Percentiles rank a stretch among this genome's conserved stretches.
These are phyloP conservation scores for Styela plicata DNA, from an alignment of 23 tunicate species.

Conservation along the genomic window DNA sequence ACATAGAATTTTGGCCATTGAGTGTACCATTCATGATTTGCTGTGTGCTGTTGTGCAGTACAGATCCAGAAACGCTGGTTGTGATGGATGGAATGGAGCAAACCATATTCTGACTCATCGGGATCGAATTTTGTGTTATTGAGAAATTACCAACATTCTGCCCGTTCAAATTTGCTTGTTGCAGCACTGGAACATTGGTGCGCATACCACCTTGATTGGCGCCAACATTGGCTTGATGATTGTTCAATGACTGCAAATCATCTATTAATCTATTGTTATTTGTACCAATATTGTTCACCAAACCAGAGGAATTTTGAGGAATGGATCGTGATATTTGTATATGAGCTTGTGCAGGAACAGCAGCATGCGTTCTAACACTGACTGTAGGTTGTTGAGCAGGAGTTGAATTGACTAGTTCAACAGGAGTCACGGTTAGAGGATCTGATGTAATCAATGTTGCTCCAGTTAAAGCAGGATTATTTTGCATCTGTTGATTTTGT, in stretches of 20 bases:
- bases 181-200: constrained; percentile 20
- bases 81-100: constrained; percentile 31
- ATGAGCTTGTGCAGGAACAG: constrained; percentile 21
- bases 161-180: constrained; percentile 10
- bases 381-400: constrained; percentile 14
- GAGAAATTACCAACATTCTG: constrained; percentile 14
- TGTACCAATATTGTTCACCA: not conserved
- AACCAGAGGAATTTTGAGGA: constrained; percentile 14
- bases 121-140: constrained; percentile 12
- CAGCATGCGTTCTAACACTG: constrained; percentile 21
- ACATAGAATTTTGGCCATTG: not conserved
- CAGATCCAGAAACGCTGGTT: constrained; percentile 12
- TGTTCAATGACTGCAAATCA: constrained; percentile 22
- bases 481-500: constrained; percentile 20
- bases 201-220: constrained; percentile 1
- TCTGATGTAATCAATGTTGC: constrained; percentile 19
- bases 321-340: constrained; percentile 23
- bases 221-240: constrained; percentile 15
- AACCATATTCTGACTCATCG: constrained; percentile 7
- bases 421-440: constrained; percentile 2
- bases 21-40: not conserved
- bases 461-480: constrained; percentile 11
- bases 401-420: not conserved
- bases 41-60: not conserved
- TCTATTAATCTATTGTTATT: constrained; percentile 8